Evolutionary conservation across 2,888 invertebrate species (phyloP), one percentile per base, ranked within the genome.

Genomic region (Stenoptilia bipunctidactyla): DNA sequence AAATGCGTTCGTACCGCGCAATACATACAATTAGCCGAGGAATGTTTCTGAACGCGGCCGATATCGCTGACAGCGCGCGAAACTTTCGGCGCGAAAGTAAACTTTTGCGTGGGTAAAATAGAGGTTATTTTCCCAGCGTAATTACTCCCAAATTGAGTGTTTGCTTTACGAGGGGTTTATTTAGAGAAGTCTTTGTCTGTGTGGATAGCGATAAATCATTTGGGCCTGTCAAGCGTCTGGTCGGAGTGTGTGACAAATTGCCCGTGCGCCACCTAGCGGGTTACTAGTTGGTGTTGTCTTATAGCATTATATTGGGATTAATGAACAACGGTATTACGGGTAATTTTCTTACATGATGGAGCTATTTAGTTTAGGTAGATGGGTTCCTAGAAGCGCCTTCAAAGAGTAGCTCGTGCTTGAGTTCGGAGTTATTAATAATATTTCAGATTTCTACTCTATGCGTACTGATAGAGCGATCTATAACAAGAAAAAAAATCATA

Each of bases 21-120:
- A 71, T 77, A 67, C 76, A 69, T 80, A 69, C 80, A 79, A 83
- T 83, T 83, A 82, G 74, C 52, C 45, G 51, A 53, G 74, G 76
- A 74, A 79, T 73, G 68, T 69, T 66, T 69, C 61, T 60, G 67
- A 75, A 71, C 69, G 73, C 56, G 57, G 52, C 56, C 57, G 56
- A 57, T 52, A 53, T 43, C 53, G 61, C 47, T 65, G 66, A 65
- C 65, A 68, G 64, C 53, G 50, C 53, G 47, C 14, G 49, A 64
- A 56, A 58, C 51, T 63, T 62, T 68, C 60, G 63, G 68, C 69
- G 69, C 63, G 64, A 73, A 72, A 64, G 51, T 61, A 56, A 57
- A 58, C 70, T 68, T 68, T 69, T 67, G 52, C 51, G 46, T 45
- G 44, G 44, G 50, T 49, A 52, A 39, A 56, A 62, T 71, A 76